These are phyloP conservation scores for Siniperca chuatsi DNA, from an alignment of 2,113 vertebrate species.

Conservation along the genomic window DNA sequence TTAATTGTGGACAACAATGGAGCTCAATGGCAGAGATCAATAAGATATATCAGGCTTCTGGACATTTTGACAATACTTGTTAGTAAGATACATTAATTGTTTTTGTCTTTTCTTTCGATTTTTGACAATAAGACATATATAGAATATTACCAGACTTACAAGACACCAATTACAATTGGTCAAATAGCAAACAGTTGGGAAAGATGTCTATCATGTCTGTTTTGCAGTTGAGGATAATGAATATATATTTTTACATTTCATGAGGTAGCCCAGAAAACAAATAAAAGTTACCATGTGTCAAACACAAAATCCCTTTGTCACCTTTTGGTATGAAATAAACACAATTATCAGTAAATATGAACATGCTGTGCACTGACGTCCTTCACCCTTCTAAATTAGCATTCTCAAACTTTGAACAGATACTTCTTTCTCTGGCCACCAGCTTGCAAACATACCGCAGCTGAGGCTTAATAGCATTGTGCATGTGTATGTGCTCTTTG, in stretches of 20 bases:
- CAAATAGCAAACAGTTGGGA: neutral
- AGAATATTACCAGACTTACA: neutral
- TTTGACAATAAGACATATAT: neutral
- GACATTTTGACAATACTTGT: neutral
- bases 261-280: neutral
- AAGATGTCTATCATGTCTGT: neutral
- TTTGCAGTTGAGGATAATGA: neutral
- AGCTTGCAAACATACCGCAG: conserved; percentile 7
- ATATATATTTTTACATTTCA: neutral
- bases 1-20: neutral
- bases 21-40: neutral
- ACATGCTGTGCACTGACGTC: conserved; percentile 13
- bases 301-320: neutral
- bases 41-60: neutral
- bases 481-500: conserved; percentile 18
- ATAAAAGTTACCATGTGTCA: neutral
- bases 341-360: neutral
- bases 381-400: neutral
- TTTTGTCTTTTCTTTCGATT: neutral
- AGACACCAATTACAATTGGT: neutral
- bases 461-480: conserved; percentile 13
- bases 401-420: conserved; percentile 18
- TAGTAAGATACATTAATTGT: neutral
- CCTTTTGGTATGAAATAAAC: neutral
- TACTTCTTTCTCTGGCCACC: conserved; percentile 1